phyloP scores from a whole-genome alignment of 2,888 invertebrate genomes.

The Sinohyriopsis cumingii region DNA sequence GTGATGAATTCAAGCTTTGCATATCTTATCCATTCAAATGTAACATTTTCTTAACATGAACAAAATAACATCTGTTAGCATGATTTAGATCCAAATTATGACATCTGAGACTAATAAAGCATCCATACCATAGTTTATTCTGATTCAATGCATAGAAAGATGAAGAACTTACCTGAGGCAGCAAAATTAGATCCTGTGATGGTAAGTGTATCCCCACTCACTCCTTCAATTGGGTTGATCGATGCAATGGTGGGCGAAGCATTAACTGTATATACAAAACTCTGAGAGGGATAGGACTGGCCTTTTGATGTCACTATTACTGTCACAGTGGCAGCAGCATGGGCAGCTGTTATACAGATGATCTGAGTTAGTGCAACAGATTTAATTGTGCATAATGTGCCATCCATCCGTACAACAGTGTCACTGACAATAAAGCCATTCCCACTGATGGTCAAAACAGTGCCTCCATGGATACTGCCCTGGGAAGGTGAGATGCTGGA shows the following conservation, averaged over 20 bases:
- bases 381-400: conserved; percentile 35
- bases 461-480: conserved; percentile 42
- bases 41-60: no score
- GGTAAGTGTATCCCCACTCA: conserved; percentile 42
- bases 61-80: no score
- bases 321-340: conserved; percentile 23
- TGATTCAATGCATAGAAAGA: no score
- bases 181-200: conserved; percentile 31
- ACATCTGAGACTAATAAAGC: no score
- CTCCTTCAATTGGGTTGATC: conserved; percentile 36
- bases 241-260: conserved; percentile 43
- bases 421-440: conserved; percentile 36
- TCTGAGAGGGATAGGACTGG: conserved; percentile 29
- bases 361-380: conserved; percentile 38
- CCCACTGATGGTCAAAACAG: conserved; percentile 31
- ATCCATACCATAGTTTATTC: no score
- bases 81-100: no score
- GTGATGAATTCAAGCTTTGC: no score
- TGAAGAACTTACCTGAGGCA: no score
- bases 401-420: conserved; percentile 43
- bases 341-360: conserved; percentile 42
- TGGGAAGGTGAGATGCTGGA: conserved; percentile 23
- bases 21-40: no score
- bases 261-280: conserved; percentile 34
- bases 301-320: conserved; percentile 46